These are phyloP conservation scores for Setipinna tenuifilis DNA, from an alignment of 2,797 vertebrate genomes.

Conservation along the genomic window DNA sequence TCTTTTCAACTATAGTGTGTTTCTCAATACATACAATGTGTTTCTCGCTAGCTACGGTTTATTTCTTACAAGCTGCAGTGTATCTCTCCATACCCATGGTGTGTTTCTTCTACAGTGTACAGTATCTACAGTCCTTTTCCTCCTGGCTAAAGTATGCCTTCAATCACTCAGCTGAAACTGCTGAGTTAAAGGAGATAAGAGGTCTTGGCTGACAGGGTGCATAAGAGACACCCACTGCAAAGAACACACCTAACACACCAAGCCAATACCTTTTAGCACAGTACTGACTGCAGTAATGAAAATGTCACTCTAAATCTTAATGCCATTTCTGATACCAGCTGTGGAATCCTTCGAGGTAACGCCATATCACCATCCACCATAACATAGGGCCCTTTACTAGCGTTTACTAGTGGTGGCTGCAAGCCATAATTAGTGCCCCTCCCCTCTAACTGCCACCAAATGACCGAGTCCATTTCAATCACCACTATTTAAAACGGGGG, in stretches of 20 bases:
- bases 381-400: too few relatives aligned
- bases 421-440: neutral
- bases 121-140: too few relatives aligned
- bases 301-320: neutral
- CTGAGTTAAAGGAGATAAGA: neutral
- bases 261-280: neutral
- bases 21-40: too few relatives aligned
- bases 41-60: too few relatives aligned
- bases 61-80: too few relatives aligned
- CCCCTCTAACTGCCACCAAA: neutral
- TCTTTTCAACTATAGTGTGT: neutral
- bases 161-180: neutral
- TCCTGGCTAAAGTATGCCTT: too few relatives aligned
- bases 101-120: too few relatives aligned
- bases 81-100: too few relatives aligned
- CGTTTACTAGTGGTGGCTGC: too few relatives aligned
- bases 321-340: neutral
- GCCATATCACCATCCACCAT: neutral
- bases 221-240: neutral
- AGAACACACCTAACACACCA: neutral
- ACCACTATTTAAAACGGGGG: conserved; percentile 4
- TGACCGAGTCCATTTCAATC: neutral
- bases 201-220: neutral
- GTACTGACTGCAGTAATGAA: neutral
- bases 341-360: neutral